phyloP scores from a whole-genome alignment of 2,797 vertebrate species.

The Lacerta agilis region DNA sequence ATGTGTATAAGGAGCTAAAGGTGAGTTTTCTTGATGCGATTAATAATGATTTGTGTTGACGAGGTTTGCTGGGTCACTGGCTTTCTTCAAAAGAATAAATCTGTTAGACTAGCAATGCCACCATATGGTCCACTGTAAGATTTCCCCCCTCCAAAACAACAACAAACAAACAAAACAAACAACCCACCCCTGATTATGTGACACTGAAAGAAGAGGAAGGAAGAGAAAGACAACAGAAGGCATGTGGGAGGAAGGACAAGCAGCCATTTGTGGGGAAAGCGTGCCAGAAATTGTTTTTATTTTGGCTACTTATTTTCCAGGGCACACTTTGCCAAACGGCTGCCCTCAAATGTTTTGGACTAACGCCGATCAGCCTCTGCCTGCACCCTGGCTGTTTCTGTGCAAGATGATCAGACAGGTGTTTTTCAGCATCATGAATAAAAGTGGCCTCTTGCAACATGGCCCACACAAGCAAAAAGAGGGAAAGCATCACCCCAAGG shows the following conservation, averaged over 20 bases:
- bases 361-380: too few relatives aligned
- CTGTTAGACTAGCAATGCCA: not conserved
- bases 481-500: too few relatives aligned
- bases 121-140: slow-evolving; percentile 17
- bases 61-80: not conserved
- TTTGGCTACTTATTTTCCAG: not conserved
- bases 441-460: not conserved
- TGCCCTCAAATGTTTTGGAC: too few relatives aligned
- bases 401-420: not conserved
- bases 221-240: slow-evolving; percentile 12
- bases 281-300: slow-evolving; percentile 8
- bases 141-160: too few relatives aligned
- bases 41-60: slow-evolving; percentile 6
- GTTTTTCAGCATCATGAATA: not conserved
- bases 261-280: not conserved
- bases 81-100: not conserved
- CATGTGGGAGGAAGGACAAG: not conserved
- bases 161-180: too few relatives aligned
- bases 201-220: slow-evolving; percentile 17
- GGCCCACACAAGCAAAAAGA: not conserved
- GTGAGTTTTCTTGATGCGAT: not conserved
- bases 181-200: not conserved
- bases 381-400: not conserved
- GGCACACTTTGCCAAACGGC: not conserved
- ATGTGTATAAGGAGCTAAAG: not conserved